Evolutionary conservation across 2,888 invertebrate genomes (phyloP), one percentile per base, ranked within the genome.

Genomic region (Punctoribates punctum): DNA sequence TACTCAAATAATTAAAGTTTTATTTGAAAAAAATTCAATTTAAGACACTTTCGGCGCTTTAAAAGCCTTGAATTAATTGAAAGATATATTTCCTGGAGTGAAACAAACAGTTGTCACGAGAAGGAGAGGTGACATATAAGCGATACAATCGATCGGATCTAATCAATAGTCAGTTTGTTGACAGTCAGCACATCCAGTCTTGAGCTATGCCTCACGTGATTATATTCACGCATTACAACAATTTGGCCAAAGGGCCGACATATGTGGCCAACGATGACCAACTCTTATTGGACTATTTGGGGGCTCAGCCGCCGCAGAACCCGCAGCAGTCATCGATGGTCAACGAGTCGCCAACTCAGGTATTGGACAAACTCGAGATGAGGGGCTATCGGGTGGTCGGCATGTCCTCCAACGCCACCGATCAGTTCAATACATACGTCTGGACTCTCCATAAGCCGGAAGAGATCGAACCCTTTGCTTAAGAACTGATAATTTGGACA

Each of bases 401-500:
- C 13, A 83, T 84, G 82, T 82, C 85, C 67, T 86, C 86, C 13
- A 82, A 86, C 29, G 86, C 86, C 34, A 34, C 34, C 38, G 38
- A 67, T 9, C 6, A 11, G 17, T 38, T 67, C 67, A 86, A 86
- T 79, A 86, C 86, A 0, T 85, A 85, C 80, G 82, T 85, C n/a
- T 86, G 86, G 86, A 86, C 86, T n/a, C 80, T 86, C 20, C 81
- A 85, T 78, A 83, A 83, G 54, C 77, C 79, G 6, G 78, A 75
- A 4, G 78, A 79, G 38, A 67, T 67, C n/a, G 67, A 67, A 38
- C 67, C 67, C n/a, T 67, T 67, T n/a, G 9, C 67, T 67, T 67
- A n/a, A 9, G 2, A 20, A 20, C 46, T 4, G 46, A 13, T 11
- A 11, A 48, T 17, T 15, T 48, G 13, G 15, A 48, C 6, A 48